These are phyloP conservation scores for Chanos chanos DNA, from an alignment of 2,797 vertebrate genomes.

Conservation along the genomic window DNA sequence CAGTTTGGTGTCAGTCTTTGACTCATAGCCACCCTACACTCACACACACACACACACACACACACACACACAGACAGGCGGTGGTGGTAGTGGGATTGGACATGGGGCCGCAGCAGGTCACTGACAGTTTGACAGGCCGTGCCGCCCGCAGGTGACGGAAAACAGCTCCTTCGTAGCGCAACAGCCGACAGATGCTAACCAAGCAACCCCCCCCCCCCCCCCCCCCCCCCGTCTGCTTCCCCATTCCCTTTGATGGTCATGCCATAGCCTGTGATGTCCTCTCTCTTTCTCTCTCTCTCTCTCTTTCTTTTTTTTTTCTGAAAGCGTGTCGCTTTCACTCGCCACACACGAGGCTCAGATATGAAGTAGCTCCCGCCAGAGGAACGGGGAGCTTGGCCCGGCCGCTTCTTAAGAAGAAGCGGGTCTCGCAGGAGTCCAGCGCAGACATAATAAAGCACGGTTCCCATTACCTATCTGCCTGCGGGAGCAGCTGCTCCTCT, in stretches of 20 bases:
- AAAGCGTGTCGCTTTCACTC: slow-evolving; percentile 53
- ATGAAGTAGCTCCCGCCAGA: slow-evolving; percentile 42
- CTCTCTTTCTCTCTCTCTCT: background rate
- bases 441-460: slow-evolving; percentile 71
- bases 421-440: slow-evolving; percentile 48
- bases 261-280: slow-evolving; percentile 33
- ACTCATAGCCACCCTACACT: background rate
- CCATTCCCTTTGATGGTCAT: slow-evolving; percentile 39
- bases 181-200: slow-evolving; percentile 51
- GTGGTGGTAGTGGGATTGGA: slow-evolving; percentile 4
- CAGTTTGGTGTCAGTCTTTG: too few relatives aligned
- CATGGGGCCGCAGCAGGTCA: slow-evolving; percentile 45
- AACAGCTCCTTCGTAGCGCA: slow-evolving; percentile 38
- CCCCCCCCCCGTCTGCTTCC: slow-evolving; percentile 26
- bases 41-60: slow-evolving; percentile 3
- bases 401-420: slow-evolving; percentile 47
- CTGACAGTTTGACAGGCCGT: slow-evolving; percentile 45
- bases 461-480: slow-evolving; percentile 54
- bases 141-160: slow-evolving; percentile 50
- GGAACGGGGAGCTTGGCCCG: slow-evolving; percentile 26
- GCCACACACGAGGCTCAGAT: slow-evolving; percentile 33
- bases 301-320: slow-evolving; percentile 16
- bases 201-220: slow-evolving; percentile 17
- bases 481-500: slow-evolving; percentile 67
- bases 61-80: background rate